Evolutionary conservation across 2,113 vertebrate genomes (phyloP).

Genomic region (Oreochromis tanganicae): DNA sequence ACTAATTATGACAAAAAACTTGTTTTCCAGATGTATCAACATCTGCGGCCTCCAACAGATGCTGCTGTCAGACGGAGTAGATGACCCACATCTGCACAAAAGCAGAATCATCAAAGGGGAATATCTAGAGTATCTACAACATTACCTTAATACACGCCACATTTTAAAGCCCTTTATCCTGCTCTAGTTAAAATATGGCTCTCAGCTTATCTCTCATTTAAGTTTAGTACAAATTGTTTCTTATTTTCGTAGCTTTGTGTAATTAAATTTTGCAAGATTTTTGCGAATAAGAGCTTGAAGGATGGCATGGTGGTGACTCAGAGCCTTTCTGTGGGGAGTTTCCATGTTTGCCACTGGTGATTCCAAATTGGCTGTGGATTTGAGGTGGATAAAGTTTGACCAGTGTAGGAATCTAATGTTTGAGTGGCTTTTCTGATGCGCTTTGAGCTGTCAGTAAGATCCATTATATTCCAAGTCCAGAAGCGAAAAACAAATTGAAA

Average conservation of each 20-base stretch:
- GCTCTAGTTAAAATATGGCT: neutral
- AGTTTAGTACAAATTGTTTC: neutral
- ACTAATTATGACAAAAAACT: constrained; percentile 12
- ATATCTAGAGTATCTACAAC: neutral
- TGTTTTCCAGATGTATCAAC: neutral
- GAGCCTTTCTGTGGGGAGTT: neutral
- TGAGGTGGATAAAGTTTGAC: neutral
- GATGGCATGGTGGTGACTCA: neutral
- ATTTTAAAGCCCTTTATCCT: neutral
- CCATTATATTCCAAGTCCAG: neutral
- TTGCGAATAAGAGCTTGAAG: neutral
- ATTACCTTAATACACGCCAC: neutral
- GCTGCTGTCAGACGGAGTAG: neutral
- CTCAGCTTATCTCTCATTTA: neutral
- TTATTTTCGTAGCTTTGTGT: neutral
- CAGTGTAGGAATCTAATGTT: neutral
- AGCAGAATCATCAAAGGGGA: neutral
- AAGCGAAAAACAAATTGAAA: too few relatives aligned
- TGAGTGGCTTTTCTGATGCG: neutral
- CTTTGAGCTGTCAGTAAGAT: neutral
- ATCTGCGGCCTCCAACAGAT: neutral
- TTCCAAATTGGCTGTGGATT: neutral
- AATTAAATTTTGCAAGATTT: neutral
- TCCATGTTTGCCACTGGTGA: neutral
- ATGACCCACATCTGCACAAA: neutral